A percentile compares a stretch with the other conserved stretches of the same genome.
phyloP scores from a whole-genome alignment of 1,140 invertebrate genomes.

The Philopotamus ludificatus region DNA sequence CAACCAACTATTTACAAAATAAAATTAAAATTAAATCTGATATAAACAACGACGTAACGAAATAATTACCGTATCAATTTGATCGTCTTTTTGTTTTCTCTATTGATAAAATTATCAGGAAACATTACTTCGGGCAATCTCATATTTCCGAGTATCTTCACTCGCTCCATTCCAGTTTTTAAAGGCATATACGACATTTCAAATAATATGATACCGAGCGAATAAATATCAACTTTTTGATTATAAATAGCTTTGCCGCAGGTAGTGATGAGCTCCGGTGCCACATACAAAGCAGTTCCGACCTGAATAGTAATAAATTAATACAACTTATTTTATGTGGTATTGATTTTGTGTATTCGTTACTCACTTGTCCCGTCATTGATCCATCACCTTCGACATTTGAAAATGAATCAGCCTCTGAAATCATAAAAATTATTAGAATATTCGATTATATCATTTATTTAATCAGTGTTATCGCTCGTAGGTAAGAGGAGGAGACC shows the following conservation, averaged over 20 bases:
- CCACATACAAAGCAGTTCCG: conserved; percentile 91
- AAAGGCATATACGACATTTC: conserved; percentile 90
- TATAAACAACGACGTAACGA: background rate
- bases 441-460: too few species aligned
- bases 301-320: conserved; percentile 57
- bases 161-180: conserved; percentile 85
- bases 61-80: too few species aligned
- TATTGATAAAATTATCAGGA: conserved; percentile 42
- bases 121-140: conserved; percentile 67
- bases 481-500: too few species aligned
- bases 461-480: too few species aligned
- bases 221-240: conserved; percentile 95
- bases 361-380: conserved; percentile 40
- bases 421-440: conserved; percentile 16
- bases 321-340: background rate
- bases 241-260: conserved; percentile 73
- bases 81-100: background rate
- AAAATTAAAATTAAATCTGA: background rate
- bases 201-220: conserved; percentile 86
- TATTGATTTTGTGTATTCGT: background rate
- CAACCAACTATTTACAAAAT: conserved; percentile 59
- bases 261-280: conserved; percentile 77
- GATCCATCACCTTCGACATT: conserved; percentile 37
- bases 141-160: conserved; percentile 71
- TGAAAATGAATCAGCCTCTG: conserved; percentile 36